Percentiles rank a stretch among this genome's conserved stretches.
phyloP scores from a whole-genome alignment of 2,797 vertebrate genomes.

The Lepus townsendii region DNA sequence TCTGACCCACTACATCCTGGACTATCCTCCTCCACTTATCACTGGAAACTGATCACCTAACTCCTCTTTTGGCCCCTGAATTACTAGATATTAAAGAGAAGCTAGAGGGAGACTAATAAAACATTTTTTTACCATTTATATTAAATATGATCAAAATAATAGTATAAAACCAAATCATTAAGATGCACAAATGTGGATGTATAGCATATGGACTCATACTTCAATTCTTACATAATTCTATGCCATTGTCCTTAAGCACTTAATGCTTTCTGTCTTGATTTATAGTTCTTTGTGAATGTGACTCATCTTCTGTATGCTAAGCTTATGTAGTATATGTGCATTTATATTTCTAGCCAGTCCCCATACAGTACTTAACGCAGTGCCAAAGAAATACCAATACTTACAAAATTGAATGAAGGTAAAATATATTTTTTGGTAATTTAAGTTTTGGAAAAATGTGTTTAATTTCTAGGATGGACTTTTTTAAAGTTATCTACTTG shows the following conservation, averaged over 20 bases:
- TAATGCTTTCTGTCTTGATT: conserved; percentile 30
- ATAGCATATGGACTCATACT: background rate
- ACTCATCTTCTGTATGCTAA: conserved; percentile 38
- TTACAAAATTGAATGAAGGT: background rate
- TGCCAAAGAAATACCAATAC: background rate
- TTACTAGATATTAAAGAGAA: background rate
- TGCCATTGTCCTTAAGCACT: background rate
- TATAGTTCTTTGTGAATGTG: conserved; percentile 43
- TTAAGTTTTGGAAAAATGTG: background rate
- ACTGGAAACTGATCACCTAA: background rate
- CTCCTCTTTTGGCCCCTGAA: background rate
- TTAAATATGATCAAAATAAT: conserved; percentile 55
- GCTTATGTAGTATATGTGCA: background rate
- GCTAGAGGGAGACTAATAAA: background rate
- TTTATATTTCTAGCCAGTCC: background rate
- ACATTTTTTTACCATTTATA: conserved; percentile 35
- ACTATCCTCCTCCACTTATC: background rate
- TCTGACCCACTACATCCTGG: background rate
- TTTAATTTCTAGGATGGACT: background rate
- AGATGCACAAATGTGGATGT: conserved; percentile 7
- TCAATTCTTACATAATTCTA: conserved; percentile 47
- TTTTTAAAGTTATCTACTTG: background rate
- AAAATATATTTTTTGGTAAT: conserved; percentile 14
- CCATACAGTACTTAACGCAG: background rate
- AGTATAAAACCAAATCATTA: conserved; percentile 40